A percentile compares a stretch with the other conserved stretches of the same genome.
These are phyloP conservation scores for Alcedo quadribrachys DNA, from an alignment of 2,797 vertebrate genomes.

Conservation along the genomic window DNA sequence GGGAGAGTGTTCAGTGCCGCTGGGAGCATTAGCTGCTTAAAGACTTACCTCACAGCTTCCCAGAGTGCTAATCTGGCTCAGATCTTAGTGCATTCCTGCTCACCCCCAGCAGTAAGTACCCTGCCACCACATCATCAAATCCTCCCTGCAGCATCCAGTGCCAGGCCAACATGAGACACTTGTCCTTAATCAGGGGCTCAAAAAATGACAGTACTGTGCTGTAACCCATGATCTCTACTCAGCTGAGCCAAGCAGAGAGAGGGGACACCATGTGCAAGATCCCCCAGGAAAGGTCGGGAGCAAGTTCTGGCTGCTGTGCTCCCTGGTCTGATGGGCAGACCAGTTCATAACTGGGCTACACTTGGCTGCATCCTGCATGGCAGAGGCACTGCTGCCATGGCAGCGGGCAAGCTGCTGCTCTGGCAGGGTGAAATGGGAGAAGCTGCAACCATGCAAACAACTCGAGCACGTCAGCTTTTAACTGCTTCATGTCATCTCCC, in stretches of 20 bases:
- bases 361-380: not conserved
- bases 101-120: not conserved
- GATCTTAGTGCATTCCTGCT: not conserved
- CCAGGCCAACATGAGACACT: not conserved
- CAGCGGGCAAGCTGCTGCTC: not conserved
- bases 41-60: conserved; percentile 54
- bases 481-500: not conserved
- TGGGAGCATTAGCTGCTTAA: conserved; percentile 50
- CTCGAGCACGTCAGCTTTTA: not conserved
- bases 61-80: conserved; percentile 48
- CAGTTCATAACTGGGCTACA: not conserved
- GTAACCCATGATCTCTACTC: not conserved
- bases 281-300: not conserved
- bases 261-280: not conserved
- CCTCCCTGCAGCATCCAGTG: not conserved
- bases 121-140: conserved; percentile 23
- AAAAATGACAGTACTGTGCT: not conserved
- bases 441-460: not conserved
- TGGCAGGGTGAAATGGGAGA: conserved; percentile 2
- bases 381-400: not conserved
- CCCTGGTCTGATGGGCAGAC: not conserved
- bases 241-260: not conserved
- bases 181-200: conserved; percentile 11
- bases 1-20: not conserved
- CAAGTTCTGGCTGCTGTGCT: not conserved